Conservation (phyloP, 2,113 vertebrate species). For the Pelodiscus sinensis region DNA sequence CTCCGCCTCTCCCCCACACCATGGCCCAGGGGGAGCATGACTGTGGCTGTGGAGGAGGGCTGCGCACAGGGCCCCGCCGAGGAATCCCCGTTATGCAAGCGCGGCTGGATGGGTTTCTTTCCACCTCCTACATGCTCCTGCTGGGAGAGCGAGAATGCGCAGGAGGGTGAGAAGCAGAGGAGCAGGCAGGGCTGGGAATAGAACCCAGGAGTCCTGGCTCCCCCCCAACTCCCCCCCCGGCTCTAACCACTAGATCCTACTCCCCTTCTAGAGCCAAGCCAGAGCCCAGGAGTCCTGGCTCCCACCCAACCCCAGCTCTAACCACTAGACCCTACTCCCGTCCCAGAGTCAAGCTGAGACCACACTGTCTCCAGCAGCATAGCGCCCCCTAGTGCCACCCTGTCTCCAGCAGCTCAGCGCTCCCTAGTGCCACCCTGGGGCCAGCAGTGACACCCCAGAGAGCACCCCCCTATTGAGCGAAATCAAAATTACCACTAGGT, state of each 20-base stretch:
- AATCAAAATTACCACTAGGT: neutral
- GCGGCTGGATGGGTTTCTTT: neutral
- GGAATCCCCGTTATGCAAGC: neutral
- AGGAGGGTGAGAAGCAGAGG: slow-evolving; percentile 9
- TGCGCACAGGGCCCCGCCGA: neutral
- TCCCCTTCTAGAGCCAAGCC: too few relatives aligned
- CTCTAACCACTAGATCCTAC: neutral
- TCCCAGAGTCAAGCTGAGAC: neutral
- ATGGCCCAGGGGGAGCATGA: neutral
- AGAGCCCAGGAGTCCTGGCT: too few relatives aligned
- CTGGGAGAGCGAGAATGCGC: neutral
- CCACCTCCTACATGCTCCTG: neutral
- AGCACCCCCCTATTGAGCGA: neutral
- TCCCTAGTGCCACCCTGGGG: neutral
- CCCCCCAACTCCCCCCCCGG: too few relatives aligned
- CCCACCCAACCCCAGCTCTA: too few relatives aligned
- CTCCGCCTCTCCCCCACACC: too few relatives aligned
- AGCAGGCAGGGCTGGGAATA: neutral
- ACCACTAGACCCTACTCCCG: too few relatives aligned
- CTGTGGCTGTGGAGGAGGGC: neutral
- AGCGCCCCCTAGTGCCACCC: neutral
- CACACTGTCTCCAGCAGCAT: neutral
- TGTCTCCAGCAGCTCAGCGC: neutral
- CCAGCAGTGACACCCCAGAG: neutral
- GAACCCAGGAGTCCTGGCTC: neutral